A percentile compares a stretch with the other conserved stretches of the same genome.
These are phyloP conservation scores for Barnardius zonarius DNA, from an alignment of 2,113 vertebrate species.

Conservation along the genomic window DNA sequence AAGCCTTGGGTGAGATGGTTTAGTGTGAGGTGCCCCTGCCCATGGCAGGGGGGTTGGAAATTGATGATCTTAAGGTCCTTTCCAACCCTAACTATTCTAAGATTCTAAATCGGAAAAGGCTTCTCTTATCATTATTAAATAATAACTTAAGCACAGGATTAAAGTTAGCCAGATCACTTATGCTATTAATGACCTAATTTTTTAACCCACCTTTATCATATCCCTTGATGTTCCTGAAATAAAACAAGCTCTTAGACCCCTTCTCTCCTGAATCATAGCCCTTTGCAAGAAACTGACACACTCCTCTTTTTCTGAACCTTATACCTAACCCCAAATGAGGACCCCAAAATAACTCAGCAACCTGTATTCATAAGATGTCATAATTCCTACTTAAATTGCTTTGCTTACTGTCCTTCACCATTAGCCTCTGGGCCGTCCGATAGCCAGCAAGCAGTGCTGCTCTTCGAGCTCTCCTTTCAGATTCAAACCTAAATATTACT, in stretches of 20 bases:
- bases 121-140: background rate
- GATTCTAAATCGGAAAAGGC: background rate
- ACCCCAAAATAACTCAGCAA: background rate
- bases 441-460: background rate
- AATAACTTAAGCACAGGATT: background rate
- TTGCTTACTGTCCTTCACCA: background rate
- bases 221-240: background rate
- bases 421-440: background rate
- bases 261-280: background rate
- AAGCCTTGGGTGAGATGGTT: too few relatives aligned
- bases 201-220: background rate
- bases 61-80: too few relatives aligned
- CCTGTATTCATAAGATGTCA: accelerated
- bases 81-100: too few relatives aligned
- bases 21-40: too few relatives aligned
- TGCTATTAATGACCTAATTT: background rate
- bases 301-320: background rate
- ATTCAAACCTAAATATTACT: background rate
- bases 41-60: too few relatives aligned
- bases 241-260: background rate
- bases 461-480: background rate
- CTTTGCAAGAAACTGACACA: background rate
- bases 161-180: background rate
- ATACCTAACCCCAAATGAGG: background rate
- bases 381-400: background rate